Base-by-base conservation (phyloP, 2,113 vertebrate species). In the Perca flavescens region DNA sequence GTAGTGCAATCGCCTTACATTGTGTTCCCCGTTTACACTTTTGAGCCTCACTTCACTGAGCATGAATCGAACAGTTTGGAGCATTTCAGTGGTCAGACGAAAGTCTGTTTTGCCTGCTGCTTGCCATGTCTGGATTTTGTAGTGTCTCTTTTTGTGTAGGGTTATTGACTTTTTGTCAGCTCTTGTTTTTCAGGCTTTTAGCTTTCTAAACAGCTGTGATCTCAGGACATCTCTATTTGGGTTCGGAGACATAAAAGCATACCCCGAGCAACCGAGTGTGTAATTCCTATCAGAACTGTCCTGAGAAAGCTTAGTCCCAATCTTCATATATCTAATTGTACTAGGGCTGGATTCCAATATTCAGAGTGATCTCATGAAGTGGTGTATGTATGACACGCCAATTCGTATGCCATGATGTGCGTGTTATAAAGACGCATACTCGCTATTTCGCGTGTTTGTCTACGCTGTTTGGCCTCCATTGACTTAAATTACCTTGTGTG, bases 101-200 rank as follows among this genome's bases (percentile, higher is more conserved):
- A 36, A 63, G 73, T 80, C n/a, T 40, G 52, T 71, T 87, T 70
- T 22, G 13, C 63, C 65, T 81, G 46, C 60, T 36, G 47, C 43
- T 54, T 65, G 53, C 65, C 68, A 36, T 77, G 71, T 86, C 71
- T 82, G 71, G 43, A 63, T 69, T 53, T 75, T 47, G 53, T 61
- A 72, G 57, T 77, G 66, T 84, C 81, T 77, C 21, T 82, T 65
- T 64, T 52, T 66, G 36, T 77, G 63, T 71, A 83, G 63, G 47
- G 53, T 86, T 43, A 86, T 88, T 43, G 85, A 77, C 80, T 84
- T 84, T 74, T 84, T 86, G 85, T 87, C 83, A 91, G 74, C 58
- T 73, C 77, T 71, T 58, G 50, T 56, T 80, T 74, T 83, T 46
- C 52, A 86, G 25, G 4, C 36, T 53, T 79, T 84, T 82, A 57